A percentile compares a stretch with the other conserved stretches of the same genome.
These are phyloP conservation scores for Tretioscincus oriximinensis DNA, from an alignment of 2,113 vertebrate genomes.

Conservation along the genomic window DNA sequence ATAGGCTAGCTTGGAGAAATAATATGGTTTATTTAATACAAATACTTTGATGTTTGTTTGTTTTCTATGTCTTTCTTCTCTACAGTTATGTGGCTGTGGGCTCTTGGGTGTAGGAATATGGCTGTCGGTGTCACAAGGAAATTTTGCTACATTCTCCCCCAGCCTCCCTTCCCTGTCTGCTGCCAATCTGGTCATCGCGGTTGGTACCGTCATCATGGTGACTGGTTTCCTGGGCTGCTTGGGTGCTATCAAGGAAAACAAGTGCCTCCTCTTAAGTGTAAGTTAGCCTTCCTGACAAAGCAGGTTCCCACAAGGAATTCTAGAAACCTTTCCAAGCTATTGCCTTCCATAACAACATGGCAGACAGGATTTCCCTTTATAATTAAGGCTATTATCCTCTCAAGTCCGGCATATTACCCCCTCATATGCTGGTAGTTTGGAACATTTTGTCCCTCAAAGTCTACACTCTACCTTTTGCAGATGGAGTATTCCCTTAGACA, in stretches of 20 bases:
- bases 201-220: slow-evolving; percentile 96
- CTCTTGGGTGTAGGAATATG: slow-evolving; percentile 97
- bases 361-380: background rate
- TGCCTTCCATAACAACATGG: background rate
- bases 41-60: slow-evolving; percentile 19
- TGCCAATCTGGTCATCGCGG: slow-evolving; percentile 94
- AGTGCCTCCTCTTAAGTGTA: slow-evolving; percentile 98
- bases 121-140: slow-evolving; percentile 97
- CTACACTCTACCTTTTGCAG: too few species aligned
- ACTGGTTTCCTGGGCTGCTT: slow-evolving; percentile 96
- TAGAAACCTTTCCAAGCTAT: background rate
- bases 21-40: fast-evolving
- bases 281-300: slow-evolving; percentile 65
- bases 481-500: too few species aligned
- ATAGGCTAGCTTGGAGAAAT: background rate
- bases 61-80: slow-evolving; percentile 61
- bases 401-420: too few species aligned
- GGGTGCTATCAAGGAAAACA: slow-evolving; percentile 99
- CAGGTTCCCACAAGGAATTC: background rate
- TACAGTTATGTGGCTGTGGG: slow-evolving; percentile 95
- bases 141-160: slow-evolving; percentile 98
- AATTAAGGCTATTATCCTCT: background rate
- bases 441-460: too few species aligned
- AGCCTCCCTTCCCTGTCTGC: slow-evolving; percentile 94
- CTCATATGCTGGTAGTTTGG: too few species aligned